phyloP scores from a whole-genome alignment of 2,888 invertebrate genomes.

The Theodoxus fluviatilis region DNA sequence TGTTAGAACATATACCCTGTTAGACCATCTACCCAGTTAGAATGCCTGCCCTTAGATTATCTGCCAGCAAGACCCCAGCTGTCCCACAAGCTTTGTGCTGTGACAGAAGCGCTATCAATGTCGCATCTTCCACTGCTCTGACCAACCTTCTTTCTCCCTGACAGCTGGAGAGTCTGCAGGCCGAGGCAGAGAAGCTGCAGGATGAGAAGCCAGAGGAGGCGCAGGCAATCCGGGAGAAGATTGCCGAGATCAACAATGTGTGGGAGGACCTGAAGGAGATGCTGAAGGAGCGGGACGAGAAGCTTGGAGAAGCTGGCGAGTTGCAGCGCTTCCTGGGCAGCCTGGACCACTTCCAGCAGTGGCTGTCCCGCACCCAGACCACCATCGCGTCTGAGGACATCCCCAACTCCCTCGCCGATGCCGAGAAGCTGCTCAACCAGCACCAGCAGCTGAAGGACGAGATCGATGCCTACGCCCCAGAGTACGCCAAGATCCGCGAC shows the following conservation, averaged over 20 bases:
- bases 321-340: conserved; percentile 86
- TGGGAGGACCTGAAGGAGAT: conserved; percentile 98
- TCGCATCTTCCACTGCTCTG: too few relatives aligned
- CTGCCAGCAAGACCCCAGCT: too few relatives aligned
- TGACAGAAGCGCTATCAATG: too few relatives aligned
- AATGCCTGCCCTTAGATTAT: too few relatives aligned
- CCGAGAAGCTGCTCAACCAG: conserved; percentile 94
- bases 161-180: conserved; percentile 85
- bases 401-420: conserved; percentile 73
- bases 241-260: conserved; percentile 86
- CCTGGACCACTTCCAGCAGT: conserved; percentile 98
- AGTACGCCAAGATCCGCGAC: conserved; percentile 99
- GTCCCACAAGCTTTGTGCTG: too few relatives aligned
- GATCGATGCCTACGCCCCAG: conserved; percentile 98
- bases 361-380: conserved; percentile 99
- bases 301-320: conserved; percentile 98
- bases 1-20: too few relatives aligned
- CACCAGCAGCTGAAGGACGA: conserved; percentile 99
- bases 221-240: conserved; percentile 72
- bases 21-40: too few relatives aligned
- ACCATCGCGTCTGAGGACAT: conserved; percentile 71
- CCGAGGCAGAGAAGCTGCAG: conserved; percentile 90
- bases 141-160: conserved; percentile 31
- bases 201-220: conserved; percentile 85
- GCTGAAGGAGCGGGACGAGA: conserved; percentile 96